Base-by-base conservation (phyloP, 2,888 invertebrate species). In the Oscheius sp. region DNA sequence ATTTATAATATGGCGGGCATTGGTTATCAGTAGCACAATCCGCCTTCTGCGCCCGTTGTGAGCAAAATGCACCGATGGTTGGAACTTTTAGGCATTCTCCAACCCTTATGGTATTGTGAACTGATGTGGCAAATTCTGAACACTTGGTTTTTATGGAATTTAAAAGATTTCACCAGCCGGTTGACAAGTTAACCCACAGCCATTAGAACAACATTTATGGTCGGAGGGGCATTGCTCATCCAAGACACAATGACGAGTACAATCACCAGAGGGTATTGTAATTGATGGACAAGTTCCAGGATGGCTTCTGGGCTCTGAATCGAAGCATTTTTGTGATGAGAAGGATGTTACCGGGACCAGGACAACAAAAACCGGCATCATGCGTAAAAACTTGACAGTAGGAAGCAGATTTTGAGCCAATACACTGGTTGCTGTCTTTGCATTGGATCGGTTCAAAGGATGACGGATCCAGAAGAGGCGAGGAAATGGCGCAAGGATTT, bases 181-280 rank as follows among this genome's bases (percentile, higher is more conserved):
- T 29, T 76, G 61, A 71, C 87, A 87, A 12, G 75, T 73, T 27
- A 85, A 59, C 7, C 87, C 86, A 69, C 87, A 87, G 7, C 87
- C 87, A 63, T 84, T 84, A 75, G 80, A 84, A 72, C 87, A 87
- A 70, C 87, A 87, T 66, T 85, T 86, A 25, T 85, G 76, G 6
- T 59, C 53, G 9, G 52, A 23, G n/a, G 69, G 45, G 63, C 87
- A 87, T 43, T 85, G 82, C 5, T 64, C 73, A 66, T 87, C 87
- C 1, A 77, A 55, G 49, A 75, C 75, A 73, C 86, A 86, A 41
- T 77, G 66, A 29, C 79, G 69, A 12, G 69, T 52, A 68, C 85
- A 85, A 43, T 73, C 72, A n/a, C 71, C 69, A 35, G 74, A 35
- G 66, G 76, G 72, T n/a, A 74, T 29, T 13, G 69, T 69, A 29